Base-by-base conservation (phyloP, 2,888 invertebrate genomes). In the Sphaeridia pumilis region DNA sequence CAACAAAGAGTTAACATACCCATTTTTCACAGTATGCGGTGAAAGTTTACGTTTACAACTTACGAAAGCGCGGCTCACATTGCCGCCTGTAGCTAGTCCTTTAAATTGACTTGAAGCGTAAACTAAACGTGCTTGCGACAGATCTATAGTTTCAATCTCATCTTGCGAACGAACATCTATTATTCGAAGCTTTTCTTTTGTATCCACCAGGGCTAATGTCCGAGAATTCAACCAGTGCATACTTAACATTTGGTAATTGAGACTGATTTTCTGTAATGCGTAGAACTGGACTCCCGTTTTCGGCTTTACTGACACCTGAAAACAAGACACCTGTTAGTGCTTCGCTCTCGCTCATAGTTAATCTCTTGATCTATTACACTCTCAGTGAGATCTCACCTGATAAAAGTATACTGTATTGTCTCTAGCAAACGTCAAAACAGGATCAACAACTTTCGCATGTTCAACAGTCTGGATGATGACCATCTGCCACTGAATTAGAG, bases 51-150 rank as follows among this genome's bases (percentile, higher is more conserved):
- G 17, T 17, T n/a, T 12, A 28, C 31, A 10, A 44, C 70, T 69
- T 67, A 76, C 76, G 78, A 87, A 77, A 12, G 86, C 86, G 70
- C 79, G 77, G 68, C 82, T 82, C 57, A 84, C 97, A 68, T 92
- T 90, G 0, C 95, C 94, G 4, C 97, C 97, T 0, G 95, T 95
- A 57, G 93, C 92, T 36, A 94, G 74, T 0, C 87, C 95, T 74
- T 92, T 80, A 68, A 85, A 87, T 70, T 85, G 87, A 41, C 88
- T 86, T 28, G 87, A 87, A 42, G 85, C 83, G 67, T 89, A 90
- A 1, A 89, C 86, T 36, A 90, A 76, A 36, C 85, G 82, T 17
- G 87, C 83, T 67, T 78, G 78, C 28, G 83, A 82, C 61, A 90
- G 75, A 69, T 92, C 89, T 59, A 87, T 73, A 24, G 82, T 77